A percentile compares a stretch with the other conserved stretches of the same genome.
Conservation (phyloP, 2,888 invertebrate species). For the Aporophyla lueneburgensis region DNA sequence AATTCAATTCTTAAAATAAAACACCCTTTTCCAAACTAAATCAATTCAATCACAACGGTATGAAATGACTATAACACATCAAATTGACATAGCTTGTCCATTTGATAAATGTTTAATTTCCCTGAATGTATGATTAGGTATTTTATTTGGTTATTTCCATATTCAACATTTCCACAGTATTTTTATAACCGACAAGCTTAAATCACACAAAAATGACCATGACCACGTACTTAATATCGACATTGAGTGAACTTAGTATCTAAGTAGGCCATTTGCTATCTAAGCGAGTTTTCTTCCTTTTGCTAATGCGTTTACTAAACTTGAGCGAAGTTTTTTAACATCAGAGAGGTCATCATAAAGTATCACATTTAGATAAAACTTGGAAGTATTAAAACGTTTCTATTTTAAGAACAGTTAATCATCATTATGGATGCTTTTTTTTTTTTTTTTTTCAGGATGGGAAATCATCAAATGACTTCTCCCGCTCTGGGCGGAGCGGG, state of each 20-base stretch:
- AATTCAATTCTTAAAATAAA: no score
- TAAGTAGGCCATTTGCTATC: conserved; percentile 54
- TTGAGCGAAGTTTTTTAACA: conserved; percentile 39
- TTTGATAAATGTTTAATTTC: neutral
- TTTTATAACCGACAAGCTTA: neutral
- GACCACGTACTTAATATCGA: conserved; percentile 6
- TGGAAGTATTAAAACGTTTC: neutral
- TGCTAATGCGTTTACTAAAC: conserved; percentile 38
- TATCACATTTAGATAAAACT: conserved; percentile 37
- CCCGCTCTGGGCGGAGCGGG: no score
- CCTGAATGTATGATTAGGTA: neutral
- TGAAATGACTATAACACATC: neutral
- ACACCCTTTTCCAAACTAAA: no score
- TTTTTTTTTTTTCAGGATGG: no score
- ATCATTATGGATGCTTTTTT: neutral
- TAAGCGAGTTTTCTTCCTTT: conserved; percentile 30
- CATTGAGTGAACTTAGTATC: conserved; percentile 50
- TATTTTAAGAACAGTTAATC: neutral
- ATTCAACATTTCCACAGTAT: neutral
- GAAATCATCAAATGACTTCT: no score
- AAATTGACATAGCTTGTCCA: neutral
- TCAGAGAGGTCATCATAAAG: conserved; percentile 45
- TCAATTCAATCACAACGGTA: no score
- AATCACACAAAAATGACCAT: conserved; percentile 13
- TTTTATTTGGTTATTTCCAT: neutral